Evolutionary conservation across 2,113 vertebrate species (phyloP).

Genomic region (Pan troglodytes): DNA sequence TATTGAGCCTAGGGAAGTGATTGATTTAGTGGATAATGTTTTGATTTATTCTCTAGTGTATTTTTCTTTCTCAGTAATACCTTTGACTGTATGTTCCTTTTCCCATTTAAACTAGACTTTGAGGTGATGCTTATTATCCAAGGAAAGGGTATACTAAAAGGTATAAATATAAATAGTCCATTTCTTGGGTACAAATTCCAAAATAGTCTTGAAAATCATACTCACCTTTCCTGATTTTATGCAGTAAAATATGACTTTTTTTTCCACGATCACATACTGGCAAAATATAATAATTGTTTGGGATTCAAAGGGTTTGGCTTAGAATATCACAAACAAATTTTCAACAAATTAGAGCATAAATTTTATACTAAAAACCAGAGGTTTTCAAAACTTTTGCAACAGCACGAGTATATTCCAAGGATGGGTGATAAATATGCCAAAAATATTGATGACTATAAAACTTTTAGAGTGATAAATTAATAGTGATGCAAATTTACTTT

Average conservation of each 20-base stretch:
- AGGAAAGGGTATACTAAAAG: background rate
- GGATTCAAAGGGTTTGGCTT: background rate
- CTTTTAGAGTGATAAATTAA: slow-evolving; percentile 26
- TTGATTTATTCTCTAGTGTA: background rate
- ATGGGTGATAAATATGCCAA: slow-evolving; percentile 15
- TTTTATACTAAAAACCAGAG: background rate
- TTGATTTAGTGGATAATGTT: background rate
- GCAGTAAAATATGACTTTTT: background rate
- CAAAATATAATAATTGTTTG: background rate
- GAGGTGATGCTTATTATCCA: background rate
- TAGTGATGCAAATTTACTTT: slow-evolving; percentile 16
- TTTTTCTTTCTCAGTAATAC: background rate
- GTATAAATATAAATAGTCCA: background rate
- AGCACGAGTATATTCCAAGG: background rate
- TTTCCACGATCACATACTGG: background rate
- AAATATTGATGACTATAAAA: background rate
- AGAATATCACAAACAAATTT: background rate
- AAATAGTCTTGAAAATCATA: background rate
- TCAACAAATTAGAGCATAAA: background rate
- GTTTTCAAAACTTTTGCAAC: background rate
- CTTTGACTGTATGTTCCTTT: background rate
- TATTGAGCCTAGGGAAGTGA: background rate
- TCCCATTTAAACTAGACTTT: background rate
- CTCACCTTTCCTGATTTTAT: background rate
- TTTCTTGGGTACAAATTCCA: background rate